Percentiles rank a stretch among this genome's conserved stretches.
Evolutionary conservation across 1,140 invertebrate genomes (phyloP).

Genomic region (Cyrtorhinus lividipennis): DNA sequence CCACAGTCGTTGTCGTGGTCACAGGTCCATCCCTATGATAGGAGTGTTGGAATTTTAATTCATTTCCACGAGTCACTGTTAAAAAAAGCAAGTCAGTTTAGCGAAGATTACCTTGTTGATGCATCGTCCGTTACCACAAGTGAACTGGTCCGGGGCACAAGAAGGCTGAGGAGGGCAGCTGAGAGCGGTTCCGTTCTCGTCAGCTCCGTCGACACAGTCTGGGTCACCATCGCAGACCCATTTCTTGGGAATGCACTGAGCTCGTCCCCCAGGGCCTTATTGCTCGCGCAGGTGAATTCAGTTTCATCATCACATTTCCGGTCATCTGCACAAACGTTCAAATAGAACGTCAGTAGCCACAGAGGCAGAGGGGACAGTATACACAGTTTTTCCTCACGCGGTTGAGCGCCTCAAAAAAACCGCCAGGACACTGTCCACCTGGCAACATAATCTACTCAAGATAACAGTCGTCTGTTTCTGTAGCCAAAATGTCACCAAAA

Average conservation of each 20-base stretch:
- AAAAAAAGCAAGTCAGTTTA: too few relatives aligned
- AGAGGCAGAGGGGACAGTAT: too few relatives aligned
- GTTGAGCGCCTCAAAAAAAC: too few relatives aligned
- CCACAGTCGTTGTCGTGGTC: slow-evolving; percentile 90
- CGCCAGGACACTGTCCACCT: too few relatives aligned
- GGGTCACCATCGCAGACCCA: slow-evolving; percentile 94
- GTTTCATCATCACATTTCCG: slow-evolving; percentile 81
- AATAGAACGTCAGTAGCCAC: too few relatives aligned
- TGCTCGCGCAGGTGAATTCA: slow-evolving; percentile 76
- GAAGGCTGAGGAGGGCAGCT: slow-evolving; percentile 65
- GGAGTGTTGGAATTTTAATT: too few relatives aligned
- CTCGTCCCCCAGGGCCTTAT: slow-evolving; percentile 79
- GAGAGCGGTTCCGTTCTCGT: slow-evolving; percentile 74
- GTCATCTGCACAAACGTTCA: slow-evolving; percentile 55
- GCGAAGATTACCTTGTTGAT: slow-evolving; percentile 53
- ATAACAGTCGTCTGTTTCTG: too few relatives aligned
- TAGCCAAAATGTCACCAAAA: too few relatives aligned
- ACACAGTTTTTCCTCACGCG: too few relatives aligned
- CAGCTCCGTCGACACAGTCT: slow-evolving; percentile 91
- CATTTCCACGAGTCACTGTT: too few relatives aligned
- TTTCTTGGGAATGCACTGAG: slow-evolving; percentile 83
- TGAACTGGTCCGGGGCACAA: slow-evolving; percentile 76
- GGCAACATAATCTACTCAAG: too few relatives aligned
- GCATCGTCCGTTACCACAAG: slow-evolving; percentile 79
- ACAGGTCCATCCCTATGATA: slow-evolving; percentile 48